A percentile compares a stretch with the other conserved stretches of the same genome.
These are phyloP conservation scores for Zaprionus obscuricornis DNA, from an alignment of 2,888 invertebrate species.

Conservation along the genomic window DNA sequence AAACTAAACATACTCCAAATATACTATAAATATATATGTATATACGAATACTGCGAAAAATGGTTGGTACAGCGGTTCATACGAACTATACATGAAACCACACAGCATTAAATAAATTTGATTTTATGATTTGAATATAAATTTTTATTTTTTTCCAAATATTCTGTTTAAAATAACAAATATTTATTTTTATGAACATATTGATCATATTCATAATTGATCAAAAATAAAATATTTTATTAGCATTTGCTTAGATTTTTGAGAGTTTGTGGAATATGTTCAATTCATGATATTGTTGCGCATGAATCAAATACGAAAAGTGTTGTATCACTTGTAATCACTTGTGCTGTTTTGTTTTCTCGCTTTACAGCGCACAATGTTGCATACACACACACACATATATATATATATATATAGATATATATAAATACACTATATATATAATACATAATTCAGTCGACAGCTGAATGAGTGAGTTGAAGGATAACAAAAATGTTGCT, in stretches of 20 bases:
- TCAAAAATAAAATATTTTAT: no score
- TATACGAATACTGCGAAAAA: background rate
- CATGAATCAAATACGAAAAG: slow-evolving; percentile 23
- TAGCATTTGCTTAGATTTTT: background rate
- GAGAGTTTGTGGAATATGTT: no score
- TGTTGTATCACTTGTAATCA: slow-evolving; percentile 5
- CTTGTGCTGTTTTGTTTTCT: slow-evolving; percentile 20
- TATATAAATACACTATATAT: background rate
- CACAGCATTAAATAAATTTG: no score
- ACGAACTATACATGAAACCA: no score
- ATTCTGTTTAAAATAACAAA: no score
- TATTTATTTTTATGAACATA: no score
- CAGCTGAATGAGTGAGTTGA: slow-evolving; percentile 34
- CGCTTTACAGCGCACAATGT: slow-evolving; percentile 5
- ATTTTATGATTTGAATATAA: no score
- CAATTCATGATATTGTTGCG: slow-evolving; percentile 1
- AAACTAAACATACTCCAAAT: slow-evolving; percentile 45
- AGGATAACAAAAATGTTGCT: slow-evolving; percentile 43
- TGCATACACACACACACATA: background rate
- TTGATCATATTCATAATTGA: no score
- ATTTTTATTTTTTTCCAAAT: no score
- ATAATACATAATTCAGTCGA: slow-evolving; percentile 56
- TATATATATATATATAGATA: slow-evolving; percentile 2
- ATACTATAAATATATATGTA: slow-evolving; percentile 3
- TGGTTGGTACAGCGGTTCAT: background rate